Conservation (phyloP, 2,113 vertebrate genomes). For the Erythrocercus mccallii region DNA sequence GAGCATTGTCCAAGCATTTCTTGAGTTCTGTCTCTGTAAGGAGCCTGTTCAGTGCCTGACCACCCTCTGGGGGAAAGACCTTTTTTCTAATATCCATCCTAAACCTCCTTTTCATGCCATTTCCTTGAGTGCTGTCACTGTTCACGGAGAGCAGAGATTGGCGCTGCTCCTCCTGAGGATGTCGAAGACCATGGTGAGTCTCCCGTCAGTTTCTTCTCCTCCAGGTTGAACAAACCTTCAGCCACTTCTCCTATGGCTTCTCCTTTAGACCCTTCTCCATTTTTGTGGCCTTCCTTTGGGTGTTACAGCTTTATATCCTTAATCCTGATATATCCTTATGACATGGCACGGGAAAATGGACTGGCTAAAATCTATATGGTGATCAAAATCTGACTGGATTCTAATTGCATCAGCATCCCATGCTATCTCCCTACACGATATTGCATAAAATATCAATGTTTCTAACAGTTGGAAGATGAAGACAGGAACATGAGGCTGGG, state of each 20-base stretch:
- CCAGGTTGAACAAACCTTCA: neutral
- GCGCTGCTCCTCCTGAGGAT: neutral
- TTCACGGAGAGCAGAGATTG: neutral
- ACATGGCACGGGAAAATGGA: neutral
- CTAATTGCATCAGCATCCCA: neutral
- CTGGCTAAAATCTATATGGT: neutral
- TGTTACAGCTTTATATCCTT: neutral
- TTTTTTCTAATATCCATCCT: neutral
- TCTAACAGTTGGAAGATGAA: neutral
- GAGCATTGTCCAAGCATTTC: neutral
- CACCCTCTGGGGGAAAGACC: neutral
- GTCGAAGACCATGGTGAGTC: rapidly evolving
- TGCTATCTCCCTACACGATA: neutral
- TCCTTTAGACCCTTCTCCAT: neutral
- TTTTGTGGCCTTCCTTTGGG: neutral
- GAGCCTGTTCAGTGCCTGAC: neutral
- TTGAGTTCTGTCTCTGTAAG: neutral
- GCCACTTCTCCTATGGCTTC: neutral
- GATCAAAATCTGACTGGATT: neutral
- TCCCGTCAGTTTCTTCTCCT: neutral
- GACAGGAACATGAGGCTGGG: neutral
- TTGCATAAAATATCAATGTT: neutral
- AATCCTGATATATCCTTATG: neutral
- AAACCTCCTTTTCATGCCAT: neutral
- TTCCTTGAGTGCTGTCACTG: neutral